Percentiles rank a stretch among this genome's conserved stretches.
These are phyloP conservation scores for Dendrocincla tyrannina DNA, from an alignment of 2,797 vertebrate genomes.

Conservation along the genomic window DNA sequence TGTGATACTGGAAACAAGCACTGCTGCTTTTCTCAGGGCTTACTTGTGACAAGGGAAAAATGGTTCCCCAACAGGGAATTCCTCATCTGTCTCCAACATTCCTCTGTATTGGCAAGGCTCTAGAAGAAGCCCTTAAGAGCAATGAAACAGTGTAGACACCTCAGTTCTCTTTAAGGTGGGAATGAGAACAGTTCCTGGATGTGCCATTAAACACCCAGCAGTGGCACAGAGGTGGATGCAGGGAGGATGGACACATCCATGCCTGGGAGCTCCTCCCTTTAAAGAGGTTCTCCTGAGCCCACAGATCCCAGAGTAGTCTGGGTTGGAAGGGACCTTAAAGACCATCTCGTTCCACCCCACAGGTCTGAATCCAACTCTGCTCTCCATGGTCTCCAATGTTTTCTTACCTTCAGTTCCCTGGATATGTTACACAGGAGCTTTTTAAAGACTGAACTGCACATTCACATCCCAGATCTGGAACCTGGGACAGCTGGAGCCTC, in stretches of 20 bases:
- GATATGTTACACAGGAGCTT: background rate
- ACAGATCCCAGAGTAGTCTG: background rate
- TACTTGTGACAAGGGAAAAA: background rate
- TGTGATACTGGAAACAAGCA: background rate
- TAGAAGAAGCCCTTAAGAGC: background rate
- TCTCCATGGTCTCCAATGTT: background rate
- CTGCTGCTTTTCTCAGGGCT: background rate
- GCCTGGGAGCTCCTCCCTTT: background rate
- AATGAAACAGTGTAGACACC: background rate
- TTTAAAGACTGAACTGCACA: background rate
- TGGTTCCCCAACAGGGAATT: background rate
- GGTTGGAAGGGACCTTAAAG: background rate
- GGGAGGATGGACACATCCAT: background rate
- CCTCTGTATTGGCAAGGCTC: background rate
- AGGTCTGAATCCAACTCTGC: background rate
- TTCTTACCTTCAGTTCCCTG: background rate
- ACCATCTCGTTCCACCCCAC: background rate
- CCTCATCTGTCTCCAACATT: background rate
- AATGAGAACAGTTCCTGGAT: background rate
- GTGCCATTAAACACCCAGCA: background rate
- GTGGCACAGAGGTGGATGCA: background rate
- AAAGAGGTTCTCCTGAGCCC: rapidly evolving
- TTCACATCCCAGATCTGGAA: background rate
- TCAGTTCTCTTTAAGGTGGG: background rate
- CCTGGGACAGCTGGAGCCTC: background rate